These are phyloP conservation scores for Oncorhynchus keta DNA, from an alignment of 2,113 vertebrate species.

Conservation along the genomic window DNA sequence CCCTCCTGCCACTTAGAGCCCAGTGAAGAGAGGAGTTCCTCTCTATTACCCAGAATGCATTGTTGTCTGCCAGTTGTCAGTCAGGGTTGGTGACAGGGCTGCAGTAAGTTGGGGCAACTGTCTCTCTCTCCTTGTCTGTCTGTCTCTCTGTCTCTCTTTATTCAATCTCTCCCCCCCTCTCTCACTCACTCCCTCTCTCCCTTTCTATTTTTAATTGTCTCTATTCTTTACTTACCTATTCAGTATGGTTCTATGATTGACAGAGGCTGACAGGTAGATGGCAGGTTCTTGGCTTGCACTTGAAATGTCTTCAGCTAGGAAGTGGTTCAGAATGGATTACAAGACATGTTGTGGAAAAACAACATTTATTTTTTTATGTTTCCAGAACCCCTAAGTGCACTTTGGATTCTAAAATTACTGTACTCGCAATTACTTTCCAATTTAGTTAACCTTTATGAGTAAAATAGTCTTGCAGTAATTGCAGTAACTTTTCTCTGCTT, in stretches of 20 bases:
- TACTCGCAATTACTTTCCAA: neutral
- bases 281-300: no score
- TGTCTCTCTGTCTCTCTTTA: neutral
- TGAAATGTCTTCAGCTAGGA: no score
- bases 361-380: neutral
- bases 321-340: no score
- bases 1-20: conserved; percentile 30
- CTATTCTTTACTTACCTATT: no score
- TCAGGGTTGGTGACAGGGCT: conserved; percentile 27
- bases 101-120: conserved; percentile 11
- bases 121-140: neutral
- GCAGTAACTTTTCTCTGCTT: neutral
- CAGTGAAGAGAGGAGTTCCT: conserved; percentile 33
- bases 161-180: neutral
- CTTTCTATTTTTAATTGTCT: neutral
- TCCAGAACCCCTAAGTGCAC: neutral
- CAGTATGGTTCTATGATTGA: no score
- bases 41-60: conserved; percentile 49
- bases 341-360: neutral
- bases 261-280: no score
- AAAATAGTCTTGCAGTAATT: neutral
- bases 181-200: neutral
- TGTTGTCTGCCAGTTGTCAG: conserved; percentile 39
- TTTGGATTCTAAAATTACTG: neutral
- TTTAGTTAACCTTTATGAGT: neutral